A percentile compares a stretch with the other conserved stretches of the same genome.
Evolutionary conservation across 2,888 invertebrate genomes (phyloP).

Genomic region (Seira sanloemensis): DNA sequence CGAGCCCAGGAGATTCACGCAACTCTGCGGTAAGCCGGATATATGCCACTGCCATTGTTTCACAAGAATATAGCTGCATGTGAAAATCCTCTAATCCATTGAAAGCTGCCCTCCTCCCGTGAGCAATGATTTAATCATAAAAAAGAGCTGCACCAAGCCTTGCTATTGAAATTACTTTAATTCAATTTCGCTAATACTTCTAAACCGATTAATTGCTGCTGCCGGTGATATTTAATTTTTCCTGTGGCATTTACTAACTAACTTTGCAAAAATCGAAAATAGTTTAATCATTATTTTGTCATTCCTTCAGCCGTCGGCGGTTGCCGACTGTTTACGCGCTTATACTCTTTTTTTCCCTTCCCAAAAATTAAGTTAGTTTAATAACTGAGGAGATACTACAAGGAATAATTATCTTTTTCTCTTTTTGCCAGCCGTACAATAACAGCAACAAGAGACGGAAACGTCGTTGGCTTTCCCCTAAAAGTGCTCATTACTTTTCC

Average conservation of each 20-base stretch:
- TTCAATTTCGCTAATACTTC: too few relatives aligned
- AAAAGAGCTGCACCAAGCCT: too few relatives aligned
- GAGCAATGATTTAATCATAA: not conserved
- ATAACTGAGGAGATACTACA: slow-evolving; percentile 47
- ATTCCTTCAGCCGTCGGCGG: too few relatives aligned
- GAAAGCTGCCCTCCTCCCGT: not conserved
- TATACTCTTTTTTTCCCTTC: slow-evolving; percentile 20
- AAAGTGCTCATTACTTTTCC: slow-evolving; percentile 61
- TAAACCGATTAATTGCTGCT: too few relatives aligned
- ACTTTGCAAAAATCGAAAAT: too few relatives aligned
- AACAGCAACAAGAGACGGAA: slow-evolving; percentile 46
- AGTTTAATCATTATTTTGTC: too few relatives aligned
- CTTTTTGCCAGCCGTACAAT: slow-evolving; percentile 39
- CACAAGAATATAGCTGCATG: not conserved
- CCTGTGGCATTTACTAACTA: too few relatives aligned
- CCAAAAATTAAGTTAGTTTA: slow-evolving; percentile 52
- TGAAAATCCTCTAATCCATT: not conserved
- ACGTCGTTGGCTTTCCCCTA: slow-evolving; percentile 53
- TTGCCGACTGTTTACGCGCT: not conserved
- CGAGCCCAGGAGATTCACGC: slow-evolving; percentile 60
- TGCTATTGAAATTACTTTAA: too few relatives aligned
- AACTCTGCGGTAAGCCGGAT: slow-evolving; percentile 66
- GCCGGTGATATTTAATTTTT: too few relatives aligned
- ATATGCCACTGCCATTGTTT: slow-evolving; percentile 53
- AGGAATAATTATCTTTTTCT: slow-evolving; percentile 56